Conservation (phyloP, 2,113 vertebrate genomes). For the Cottus gobio region DNA sequence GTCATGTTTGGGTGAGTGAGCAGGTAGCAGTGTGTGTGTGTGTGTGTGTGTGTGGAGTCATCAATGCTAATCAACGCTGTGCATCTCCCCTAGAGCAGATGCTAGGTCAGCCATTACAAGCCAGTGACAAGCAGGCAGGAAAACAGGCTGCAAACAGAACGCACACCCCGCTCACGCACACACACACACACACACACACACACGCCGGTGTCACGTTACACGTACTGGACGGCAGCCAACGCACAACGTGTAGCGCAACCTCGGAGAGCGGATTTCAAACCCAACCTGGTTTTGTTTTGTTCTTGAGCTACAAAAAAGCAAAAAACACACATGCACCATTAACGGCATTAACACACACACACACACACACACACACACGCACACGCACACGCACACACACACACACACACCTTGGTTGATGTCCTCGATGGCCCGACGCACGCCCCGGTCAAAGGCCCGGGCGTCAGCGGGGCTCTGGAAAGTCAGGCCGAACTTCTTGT, state of each 20-base stretch:
- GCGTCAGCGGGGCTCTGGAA: constrained; percentile 99
- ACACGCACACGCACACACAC: constrained; percentile 87
- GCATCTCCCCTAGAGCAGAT: constrained; percentile 62
- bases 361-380: constrained; percentile 83
- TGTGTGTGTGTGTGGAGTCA: constrained; percentile 30
- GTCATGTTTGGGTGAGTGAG: constrained; percentile 63
- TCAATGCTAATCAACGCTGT: constrained; percentile 58
- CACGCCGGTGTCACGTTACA: constrained; percentile 31
- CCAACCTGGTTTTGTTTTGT: constrained; percentile 30
- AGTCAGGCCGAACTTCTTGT: constrained; percentile 99
- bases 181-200: no score
- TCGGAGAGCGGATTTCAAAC: constrained; percentile 31
- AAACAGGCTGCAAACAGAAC: constrained; percentile 34
- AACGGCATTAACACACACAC: constrained; percentile 33
- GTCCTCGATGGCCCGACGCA: constrained; percentile 96
- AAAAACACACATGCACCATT: constrained; percentile 74
- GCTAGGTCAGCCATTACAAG: constrained; percentile 65
- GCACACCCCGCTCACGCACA: constrained; percentile 25
- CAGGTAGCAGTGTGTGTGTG: constrained; percentile 61
- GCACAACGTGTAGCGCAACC: constrained; percentile 2
- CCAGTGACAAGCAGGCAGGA: constrained; percentile 43
- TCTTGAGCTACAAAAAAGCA: constrained; percentile 1
- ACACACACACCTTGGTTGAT: constrained; percentile 90
- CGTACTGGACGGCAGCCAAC: constrained; percentile 29
- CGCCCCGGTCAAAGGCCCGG: constrained; percentile 97